These are phyloP conservation scores for Hippocampus zosterae DNA, from an alignment of 2,113 vertebrate genomes.

Conservation along the genomic window DNA sequence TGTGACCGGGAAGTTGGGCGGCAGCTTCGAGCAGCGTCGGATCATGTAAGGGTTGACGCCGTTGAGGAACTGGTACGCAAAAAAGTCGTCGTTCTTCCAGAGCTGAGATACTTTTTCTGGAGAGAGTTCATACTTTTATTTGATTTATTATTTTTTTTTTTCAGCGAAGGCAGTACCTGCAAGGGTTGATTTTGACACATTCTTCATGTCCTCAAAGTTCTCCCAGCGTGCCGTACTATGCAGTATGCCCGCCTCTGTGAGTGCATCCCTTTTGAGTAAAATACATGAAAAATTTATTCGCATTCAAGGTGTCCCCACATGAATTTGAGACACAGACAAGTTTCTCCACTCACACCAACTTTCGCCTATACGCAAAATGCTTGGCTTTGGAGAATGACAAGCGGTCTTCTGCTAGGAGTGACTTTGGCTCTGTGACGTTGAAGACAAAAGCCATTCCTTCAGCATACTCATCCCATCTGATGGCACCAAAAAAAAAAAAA, in stretches of 20 bases:
- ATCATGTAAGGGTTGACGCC: slow-evolving; percentile 81
- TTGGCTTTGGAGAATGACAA: slow-evolving; percentile 13
- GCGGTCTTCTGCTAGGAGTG: slow-evolving; percentile 14
- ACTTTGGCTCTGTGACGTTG: neutral
- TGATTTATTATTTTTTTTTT: too few relatives aligned
- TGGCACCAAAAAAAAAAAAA: neutral
- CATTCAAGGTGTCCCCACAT: too few relatives aligned
- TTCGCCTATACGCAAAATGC: neutral
- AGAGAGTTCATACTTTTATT: neutral
- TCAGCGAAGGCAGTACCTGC: slow-evolving; percentile 12
- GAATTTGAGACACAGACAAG: neutral
- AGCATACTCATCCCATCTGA: slow-evolving; percentile 18
- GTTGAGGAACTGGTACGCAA: slow-evolving; percentile 84
- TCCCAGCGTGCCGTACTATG: slow-evolving; percentile 20
- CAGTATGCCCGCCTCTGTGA: slow-evolving; percentile 16
- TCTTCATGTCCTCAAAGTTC: slow-evolving; percentile 28
- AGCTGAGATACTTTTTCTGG: slow-evolving; percentile 49
- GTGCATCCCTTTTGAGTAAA: slow-evolving; percentile 10
- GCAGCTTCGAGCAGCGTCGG: slow-evolving; percentile 71
- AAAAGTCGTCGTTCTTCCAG: slow-evolving; percentile 76
- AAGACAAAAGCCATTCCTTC: slow-evolving; percentile 2
- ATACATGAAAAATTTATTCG: neutral
- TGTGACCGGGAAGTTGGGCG: slow-evolving; percentile 78
- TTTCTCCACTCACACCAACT: neutral
- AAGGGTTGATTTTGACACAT: slow-evolving; percentile 8